Conservation (phyloP, 2,113 vertebrate genomes). For the Poecile atricapillus region DNA sequence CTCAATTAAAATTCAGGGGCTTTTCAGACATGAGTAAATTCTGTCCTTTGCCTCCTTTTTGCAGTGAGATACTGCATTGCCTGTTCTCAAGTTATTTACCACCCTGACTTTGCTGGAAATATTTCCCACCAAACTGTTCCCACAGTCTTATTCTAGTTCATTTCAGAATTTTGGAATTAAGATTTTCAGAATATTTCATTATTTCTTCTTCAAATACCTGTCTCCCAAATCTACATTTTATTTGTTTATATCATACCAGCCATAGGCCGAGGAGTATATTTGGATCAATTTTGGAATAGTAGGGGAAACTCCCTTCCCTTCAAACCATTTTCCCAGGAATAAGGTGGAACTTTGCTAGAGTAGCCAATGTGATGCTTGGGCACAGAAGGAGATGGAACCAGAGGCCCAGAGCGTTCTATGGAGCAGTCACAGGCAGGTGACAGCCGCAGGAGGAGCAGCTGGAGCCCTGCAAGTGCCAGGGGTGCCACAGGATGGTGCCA, state of each 20-base stretch:
- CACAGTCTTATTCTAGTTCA: not conserved
- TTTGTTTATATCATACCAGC: not conserved
- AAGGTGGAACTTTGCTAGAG: not conserved
- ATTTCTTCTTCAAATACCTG: not conserved
- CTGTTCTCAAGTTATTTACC: not conserved
- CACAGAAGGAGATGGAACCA: rapidly evolving
- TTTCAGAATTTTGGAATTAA: not conserved
- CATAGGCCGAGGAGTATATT: not conserved
- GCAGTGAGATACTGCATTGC: not conserved
- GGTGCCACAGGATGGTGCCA: not conserved
- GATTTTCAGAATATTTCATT: not conserved
- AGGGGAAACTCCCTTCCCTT: not conserved
- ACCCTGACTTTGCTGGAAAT: not conserved
- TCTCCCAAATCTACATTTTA: not conserved
- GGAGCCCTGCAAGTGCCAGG: rapidly evolving
- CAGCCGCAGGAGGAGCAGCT: rapidly evolving
- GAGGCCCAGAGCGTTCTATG: rapidly evolving
- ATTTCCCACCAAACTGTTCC: not conserved
- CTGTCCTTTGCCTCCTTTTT: not conserved
- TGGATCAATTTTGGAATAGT: not conserved
- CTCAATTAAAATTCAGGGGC: not conserved
- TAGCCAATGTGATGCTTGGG: rapidly evolving
- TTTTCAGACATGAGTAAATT: not conserved
- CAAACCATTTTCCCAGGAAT: not conserved
- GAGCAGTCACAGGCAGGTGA: rapidly evolving